phyloP scores from a whole-genome alignment of 2,888 invertebrate species.

The Electrophaes corylata region DNA sequence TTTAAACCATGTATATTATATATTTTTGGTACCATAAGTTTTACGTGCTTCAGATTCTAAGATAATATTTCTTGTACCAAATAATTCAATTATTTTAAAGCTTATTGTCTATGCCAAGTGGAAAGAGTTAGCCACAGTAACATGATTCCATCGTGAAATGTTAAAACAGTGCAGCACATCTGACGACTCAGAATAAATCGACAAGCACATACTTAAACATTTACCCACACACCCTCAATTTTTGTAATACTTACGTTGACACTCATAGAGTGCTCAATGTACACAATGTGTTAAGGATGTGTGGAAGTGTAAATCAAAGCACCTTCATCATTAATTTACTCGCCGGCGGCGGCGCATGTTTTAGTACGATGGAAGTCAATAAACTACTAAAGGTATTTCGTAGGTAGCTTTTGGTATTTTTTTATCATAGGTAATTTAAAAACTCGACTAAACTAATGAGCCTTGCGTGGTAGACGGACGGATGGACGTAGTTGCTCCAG shows the following conservation, averaged over 20 bases:
- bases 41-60: not conserved
- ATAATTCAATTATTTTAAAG: too few relatives aligned
- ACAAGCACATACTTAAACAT: slow-evolving; percentile 47
- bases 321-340: slow-evolving; percentile 48
- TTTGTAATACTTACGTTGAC: slow-evolving; percentile 52
- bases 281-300: slow-evolving; percentile 45
- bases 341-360: slow-evolving; percentile 37
- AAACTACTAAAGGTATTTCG: too few relatives aligned
- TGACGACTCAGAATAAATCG: slow-evolving; percentile 59
- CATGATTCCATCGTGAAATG: not conserved
- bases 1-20: too few relatives aligned
- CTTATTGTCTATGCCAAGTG: not conserved
- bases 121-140: not conserved
- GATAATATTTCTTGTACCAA: not conserved
- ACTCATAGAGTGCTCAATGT: slow-evolving; percentile 39
- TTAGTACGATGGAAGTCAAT: slow-evolving; percentile 18
- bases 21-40: not conserved
- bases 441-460: too few relatives aligned
- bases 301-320: slow-evolving; percentile 59
- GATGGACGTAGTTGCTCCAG: too few relatives aligned
- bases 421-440: too few relatives aligned
- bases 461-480: too few relatives aligned
- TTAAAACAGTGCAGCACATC: slow-evolving; percentile 38
- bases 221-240: slow-evolving; percentile 52
- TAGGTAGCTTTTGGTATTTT: too few relatives aligned